Percentiles rank a stretch among this genome's conserved stretches.
Evolutionary conservation across 1,140 invertebrate genomes (phyloP).

Genomic region (Globodera rostochiensis): DNA sequence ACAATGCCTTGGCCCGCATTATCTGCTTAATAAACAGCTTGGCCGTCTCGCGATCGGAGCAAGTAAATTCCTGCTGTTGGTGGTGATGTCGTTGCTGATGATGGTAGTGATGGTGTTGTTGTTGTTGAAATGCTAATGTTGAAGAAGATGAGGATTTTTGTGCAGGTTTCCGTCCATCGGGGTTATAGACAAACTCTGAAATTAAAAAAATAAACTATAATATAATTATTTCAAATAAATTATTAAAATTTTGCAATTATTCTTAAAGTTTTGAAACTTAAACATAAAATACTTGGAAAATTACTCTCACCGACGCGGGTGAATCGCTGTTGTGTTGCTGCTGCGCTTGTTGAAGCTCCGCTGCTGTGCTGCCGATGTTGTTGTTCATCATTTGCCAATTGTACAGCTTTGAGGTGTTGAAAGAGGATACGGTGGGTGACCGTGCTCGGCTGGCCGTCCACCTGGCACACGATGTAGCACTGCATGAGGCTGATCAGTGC

Average conservation of each 20-base stretch:
- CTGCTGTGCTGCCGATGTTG: not conserved
- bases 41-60: constrained; percentile 7
- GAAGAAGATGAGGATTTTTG: not conserved
- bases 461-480: constrained; percentile 46
- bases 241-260: not conserved
- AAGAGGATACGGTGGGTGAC: constrained; percentile 44
- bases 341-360: not conserved
- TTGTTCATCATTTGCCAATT: not conserved
- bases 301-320: not conserved
- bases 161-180: not conserved
- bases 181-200: constrained; percentile 1
- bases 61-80: constrained; percentile 8
- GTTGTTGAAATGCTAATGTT: not conserved
- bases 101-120: not conserved
- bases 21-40: constrained; percentile 18
- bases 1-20: constrained; percentile 25
- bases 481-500: constrained; percentile 49
- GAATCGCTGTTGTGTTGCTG: constrained; percentile 4
- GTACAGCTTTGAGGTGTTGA: constrained; percentile 21
- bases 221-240: too few relatives aligned
- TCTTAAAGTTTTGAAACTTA: not conserved
- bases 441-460: constrained; percentile 34
- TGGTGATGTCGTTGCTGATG: not conserved
- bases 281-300: not conserved
- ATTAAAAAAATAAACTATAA: not conserved